Base-by-base conservation (phyloP, 92 coral and sea anemone genomes). In the Epizoanthus rinbou region DNA sequence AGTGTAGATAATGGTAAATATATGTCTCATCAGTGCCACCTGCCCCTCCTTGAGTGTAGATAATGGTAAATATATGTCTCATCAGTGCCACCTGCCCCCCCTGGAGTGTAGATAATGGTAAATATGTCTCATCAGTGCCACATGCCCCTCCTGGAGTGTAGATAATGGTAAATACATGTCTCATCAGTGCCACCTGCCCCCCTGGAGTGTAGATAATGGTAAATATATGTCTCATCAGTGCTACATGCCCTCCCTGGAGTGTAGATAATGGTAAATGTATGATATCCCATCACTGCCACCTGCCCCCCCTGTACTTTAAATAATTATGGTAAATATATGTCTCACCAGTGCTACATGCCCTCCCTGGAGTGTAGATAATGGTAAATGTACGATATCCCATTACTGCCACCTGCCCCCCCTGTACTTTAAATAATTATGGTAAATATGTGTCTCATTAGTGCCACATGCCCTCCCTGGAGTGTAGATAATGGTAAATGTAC, bases 401-500 rank as follows among this genome's bases (percentile, higher is more conserved):
- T 4, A 37, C 2, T 37, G 43, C 86, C 87, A 84, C 82, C 64
- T 62, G 31, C 75, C 87, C 33, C 59, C 56, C 64, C 66, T 73
- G 1, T 75, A 19, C 41, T 84, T 82, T 17, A 73, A 13, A 84
- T 74, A 84, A n/a, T n/a, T n/a, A 62, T 84, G 87, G 35, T 84
- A 59, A 63, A 84, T 73, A 50, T 73, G 33, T n/a, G 79, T 50
- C 13, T 15, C 54, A 50, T 50, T 15, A 50, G 54, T 50, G 54
- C 86, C 87, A 84, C 83, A 75, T 63, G 35, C 76, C 87, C 39
- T 74, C 67, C 65, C 67, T 74, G 0, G 83, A 22, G 57, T 84
- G 87, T n/a, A 74, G 22, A 84, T 75, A 84, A 25, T 84, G 87
- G 39, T 84, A 60, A 64, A 84, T 74, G 64, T 74, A 80, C 1